These are phyloP conservation scores for Teleogryllus oceanicus DNA, from an alignment of 2,888 invertebrate species.

Conservation along the genomic window DNA sequence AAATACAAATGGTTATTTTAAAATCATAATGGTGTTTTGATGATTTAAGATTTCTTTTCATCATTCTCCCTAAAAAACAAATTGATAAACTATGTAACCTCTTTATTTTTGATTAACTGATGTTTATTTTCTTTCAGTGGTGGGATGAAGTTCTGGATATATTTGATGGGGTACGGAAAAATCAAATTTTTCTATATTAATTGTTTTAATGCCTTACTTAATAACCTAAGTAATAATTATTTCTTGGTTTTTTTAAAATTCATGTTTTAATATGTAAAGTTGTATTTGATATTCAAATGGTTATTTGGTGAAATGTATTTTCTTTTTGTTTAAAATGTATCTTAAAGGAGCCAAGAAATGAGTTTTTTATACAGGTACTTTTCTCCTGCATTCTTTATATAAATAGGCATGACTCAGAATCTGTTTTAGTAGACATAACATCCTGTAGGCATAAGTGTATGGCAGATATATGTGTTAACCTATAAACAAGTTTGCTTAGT, in stretches of 20 bases:
- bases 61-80: neutral
- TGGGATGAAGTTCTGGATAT: slow-evolving; percentile 96
- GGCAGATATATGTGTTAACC: neutral
- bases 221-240: slow-evolving; percentile 19
- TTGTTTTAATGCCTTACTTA: slow-evolving; percentile 3
- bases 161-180: slow-evolving; percentile 82
- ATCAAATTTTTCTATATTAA: slow-evolving; percentile 24
- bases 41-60: slow-evolving; percentile 41
- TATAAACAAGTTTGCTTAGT: neutral
- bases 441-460: neutral
- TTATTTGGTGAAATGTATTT: neutral
- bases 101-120: slow-evolving; percentile 36
- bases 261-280: neutral
- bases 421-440: neutral
- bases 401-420: slow-evolving; percentile 7
- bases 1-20: neutral
- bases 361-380: neutral
- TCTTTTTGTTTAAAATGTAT: slow-evolving; percentile 19
- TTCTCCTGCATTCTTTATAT: neutral
- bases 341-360: slow-evolving; percentile 18
- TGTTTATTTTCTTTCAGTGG: slow-evolving; percentile 77
- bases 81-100: neutral
- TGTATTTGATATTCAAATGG: neutral
- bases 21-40: neutral
- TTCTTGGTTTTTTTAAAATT: neutral